phyloP scores from a whole-genome alignment of 2,797 vertebrate genomes.

The Corythornis leucogaster region DNA sequence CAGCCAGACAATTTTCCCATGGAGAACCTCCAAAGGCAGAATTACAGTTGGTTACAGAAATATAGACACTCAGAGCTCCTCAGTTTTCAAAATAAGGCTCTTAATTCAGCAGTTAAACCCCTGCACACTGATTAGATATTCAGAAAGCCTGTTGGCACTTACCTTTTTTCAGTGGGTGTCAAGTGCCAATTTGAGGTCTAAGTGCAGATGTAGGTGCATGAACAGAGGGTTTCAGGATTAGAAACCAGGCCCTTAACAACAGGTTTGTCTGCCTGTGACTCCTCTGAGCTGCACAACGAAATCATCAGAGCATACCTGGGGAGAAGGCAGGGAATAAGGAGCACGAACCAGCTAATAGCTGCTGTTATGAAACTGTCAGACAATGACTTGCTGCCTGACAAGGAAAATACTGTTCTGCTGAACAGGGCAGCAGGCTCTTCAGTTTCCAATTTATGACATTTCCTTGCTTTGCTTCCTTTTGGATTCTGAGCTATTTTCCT shows the following conservation, averaged over 20 bases:
- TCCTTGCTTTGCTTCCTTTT: neutral
- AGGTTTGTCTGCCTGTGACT: slow-evolving; percentile 2
- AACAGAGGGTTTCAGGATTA: neutral
- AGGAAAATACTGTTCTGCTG: neutral
- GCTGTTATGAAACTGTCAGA: neutral
- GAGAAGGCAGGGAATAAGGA: neutral
- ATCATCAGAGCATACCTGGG: neutral
- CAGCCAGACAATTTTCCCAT: neutral
- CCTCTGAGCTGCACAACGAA: neutral
- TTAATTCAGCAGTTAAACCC: slow-evolving; percentile 57
- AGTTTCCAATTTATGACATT: neutral
- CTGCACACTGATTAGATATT: slow-evolving; percentile 44
- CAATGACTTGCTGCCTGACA: neutral
- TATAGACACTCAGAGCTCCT: neutral
- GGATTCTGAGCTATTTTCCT: neutral
- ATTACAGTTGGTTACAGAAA: slow-evolving; percentile 14
- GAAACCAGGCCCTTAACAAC: neutral
- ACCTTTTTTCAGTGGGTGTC: slow-evolving; percentile 33
- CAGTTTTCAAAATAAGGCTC: slow-evolving; percentile 23
- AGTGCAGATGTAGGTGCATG: slow-evolving; percentile 34
- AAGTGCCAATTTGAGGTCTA: slow-evolving; percentile 49
- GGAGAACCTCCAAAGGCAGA: neutral
- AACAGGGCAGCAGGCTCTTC: neutral
- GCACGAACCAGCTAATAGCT: neutral
- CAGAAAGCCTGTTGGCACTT: slow-evolving; percentile 9